Conservation (phyloP, 2,797 vertebrate genomes). For the Anniella stebbinsi region DNA sequence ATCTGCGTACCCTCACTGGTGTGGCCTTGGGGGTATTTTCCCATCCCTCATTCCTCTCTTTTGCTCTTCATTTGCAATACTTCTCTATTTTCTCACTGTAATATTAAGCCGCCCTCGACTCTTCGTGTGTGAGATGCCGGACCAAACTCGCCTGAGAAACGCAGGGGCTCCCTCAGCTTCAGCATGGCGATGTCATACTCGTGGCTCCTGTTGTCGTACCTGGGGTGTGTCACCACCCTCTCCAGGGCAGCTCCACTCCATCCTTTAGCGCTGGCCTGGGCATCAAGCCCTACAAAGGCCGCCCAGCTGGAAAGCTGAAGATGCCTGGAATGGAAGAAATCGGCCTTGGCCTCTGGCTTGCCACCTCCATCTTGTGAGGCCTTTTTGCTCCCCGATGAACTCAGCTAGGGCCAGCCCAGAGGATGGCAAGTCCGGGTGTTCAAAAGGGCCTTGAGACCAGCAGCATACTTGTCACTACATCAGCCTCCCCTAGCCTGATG, state of each 20-base stretch:
- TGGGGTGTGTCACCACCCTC: constrained; percentile 86
- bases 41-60: background rate
- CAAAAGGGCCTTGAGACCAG: background rate
- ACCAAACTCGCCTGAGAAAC: constrained; percentile 84
- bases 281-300: constrained; percentile 44
- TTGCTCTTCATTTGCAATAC: background rate
- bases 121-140: accelerated
- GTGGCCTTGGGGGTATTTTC: no score
- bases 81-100: no score
- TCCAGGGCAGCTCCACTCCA: constrained; percentile 81
- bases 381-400: background rate
- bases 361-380: no score
- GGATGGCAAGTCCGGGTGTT: background rate
- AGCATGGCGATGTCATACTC: constrained; percentile 91
- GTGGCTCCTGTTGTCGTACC: constrained; percentile 85
- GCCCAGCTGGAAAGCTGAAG: constrained; percentile 16
- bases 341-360: background rate
- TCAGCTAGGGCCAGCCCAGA: no score
- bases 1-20: no score
- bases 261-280: constrained; percentile 74
- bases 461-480: no score
- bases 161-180: constrained; percentile 83
- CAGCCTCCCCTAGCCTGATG: no score
- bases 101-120: no score
- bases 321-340: constrained; percentile 33